Conservation (phyloP, 2,888 invertebrate genomes). For the Drosophila yooni region DNA sequence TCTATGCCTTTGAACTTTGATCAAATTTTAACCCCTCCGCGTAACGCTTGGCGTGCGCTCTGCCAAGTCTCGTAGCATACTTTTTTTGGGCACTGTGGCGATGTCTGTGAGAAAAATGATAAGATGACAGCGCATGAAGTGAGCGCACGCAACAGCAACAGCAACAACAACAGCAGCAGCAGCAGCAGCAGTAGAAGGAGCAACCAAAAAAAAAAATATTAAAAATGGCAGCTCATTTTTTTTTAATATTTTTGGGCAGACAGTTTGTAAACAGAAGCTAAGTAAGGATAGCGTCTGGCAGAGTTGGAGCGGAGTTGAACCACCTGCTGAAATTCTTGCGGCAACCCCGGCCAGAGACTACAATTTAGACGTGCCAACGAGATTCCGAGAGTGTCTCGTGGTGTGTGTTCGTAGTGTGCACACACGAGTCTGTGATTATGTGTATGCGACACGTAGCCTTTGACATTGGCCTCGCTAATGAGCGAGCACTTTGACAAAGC, state of each 20-base stretch:
- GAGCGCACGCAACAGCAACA: constrained; percentile 36
- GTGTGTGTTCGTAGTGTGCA: not conserved
- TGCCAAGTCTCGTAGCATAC: constrained; percentile 43
- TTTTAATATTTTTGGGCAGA: constrained; percentile 75
- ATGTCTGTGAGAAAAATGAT: constrained; percentile 76
- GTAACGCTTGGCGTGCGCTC: constrained; percentile 24
- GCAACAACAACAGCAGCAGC: not conserved
- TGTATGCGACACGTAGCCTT: constrained; percentile 72
- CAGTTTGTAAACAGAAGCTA: constrained; percentile 71
- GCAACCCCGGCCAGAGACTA: constrained; percentile 39
- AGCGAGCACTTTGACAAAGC: constrained; percentile 68
- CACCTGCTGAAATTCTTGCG: constrained; percentile 61
- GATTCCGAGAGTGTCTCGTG: not conserved
- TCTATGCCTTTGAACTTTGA: constrained; percentile 76
- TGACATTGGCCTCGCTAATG: constrained; percentile 78
- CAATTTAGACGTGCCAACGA: constrained; percentile 52
- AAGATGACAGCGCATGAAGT: constrained; percentile 75
- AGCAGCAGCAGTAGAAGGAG: not conserved
- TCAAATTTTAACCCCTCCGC: constrained; percentile 73
- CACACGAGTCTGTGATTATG: constrained; percentile 5
- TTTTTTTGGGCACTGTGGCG: constrained; percentile 26
- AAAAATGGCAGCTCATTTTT: constrained; percentile 72
- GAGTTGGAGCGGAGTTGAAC: constrained; percentile 23
- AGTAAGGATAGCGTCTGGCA: constrained; percentile 39
- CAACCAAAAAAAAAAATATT: constrained; percentile 44